Percentiles rank a stretch among this genome's conserved stretches.
phyloP scores from a whole-genome alignment of 1,140 invertebrate genomes.

The Apis dorsata region DNA sequence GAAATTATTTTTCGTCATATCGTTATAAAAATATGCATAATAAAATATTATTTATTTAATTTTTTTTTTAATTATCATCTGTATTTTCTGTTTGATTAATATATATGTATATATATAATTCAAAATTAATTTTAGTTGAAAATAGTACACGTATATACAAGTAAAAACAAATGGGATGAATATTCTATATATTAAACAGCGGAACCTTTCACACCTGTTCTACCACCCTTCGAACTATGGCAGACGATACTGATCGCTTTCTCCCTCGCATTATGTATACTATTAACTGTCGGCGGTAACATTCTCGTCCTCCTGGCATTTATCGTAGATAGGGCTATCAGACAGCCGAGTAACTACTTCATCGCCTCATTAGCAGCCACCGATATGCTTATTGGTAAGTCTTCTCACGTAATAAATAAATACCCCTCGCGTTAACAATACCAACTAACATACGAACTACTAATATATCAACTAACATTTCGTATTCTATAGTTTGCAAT shows the following conservation, averaged over 20 bases:
- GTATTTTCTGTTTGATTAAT: too few species aligned
- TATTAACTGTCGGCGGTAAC: conserved; percentile 97
- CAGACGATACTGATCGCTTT: conserved; percentile 95
- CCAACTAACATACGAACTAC: too few species aligned
- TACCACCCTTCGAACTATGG: conserved; percentile 94
- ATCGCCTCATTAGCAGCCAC: conserved; percentile 98
- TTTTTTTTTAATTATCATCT: not conserved
- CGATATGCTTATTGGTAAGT: conserved; percentile 97
- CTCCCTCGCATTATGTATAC: conserved; percentile 91
- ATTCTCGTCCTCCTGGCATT: conserved; percentile 98
- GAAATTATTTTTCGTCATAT: not conserved
- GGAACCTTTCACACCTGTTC: conserved; percentile 78
- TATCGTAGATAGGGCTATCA: conserved; percentile 96
- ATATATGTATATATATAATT: not conserved
- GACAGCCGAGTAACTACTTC: conserved; percentile 99
- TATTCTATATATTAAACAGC: conserved; percentile 48
- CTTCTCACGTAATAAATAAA: not conserved
- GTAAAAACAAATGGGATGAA: not conserved
- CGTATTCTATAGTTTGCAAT: too few species aligned
- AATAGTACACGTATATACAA: not conserved
- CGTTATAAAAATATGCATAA: too few species aligned
- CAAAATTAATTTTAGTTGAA: not conserved
- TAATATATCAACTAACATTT: too few species aligned
- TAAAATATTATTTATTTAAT: not conserved
- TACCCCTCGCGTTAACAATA: too few species aligned